phyloP scores from a whole-genome alignment of 2,113 vertebrate species.

The Acrocephalus kingi region DNA sequence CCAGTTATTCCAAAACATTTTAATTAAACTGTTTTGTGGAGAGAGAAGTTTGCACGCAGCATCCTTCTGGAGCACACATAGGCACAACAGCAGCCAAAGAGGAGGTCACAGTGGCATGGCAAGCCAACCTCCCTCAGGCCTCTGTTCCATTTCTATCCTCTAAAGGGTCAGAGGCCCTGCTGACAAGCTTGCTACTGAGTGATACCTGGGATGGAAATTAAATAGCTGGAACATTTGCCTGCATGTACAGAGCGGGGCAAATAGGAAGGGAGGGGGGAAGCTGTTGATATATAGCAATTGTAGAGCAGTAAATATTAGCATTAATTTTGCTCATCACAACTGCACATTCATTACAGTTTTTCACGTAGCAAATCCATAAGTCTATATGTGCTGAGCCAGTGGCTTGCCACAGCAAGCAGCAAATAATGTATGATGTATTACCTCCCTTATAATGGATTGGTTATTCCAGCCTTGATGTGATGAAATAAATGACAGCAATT shows the following conservation, averaged over 20 bases:
- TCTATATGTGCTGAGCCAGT: background rate
- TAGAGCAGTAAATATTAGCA: slow-evolving; percentile 22
- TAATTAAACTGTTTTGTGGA: background rate
- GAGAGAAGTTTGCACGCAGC: background rate
- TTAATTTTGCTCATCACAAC: background rate
- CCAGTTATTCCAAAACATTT: background rate
- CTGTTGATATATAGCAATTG: background rate
- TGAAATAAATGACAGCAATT: slow-evolving; percentile 60
- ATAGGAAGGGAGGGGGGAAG: background rate
- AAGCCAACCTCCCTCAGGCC: background rate
- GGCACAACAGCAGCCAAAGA: background rate
- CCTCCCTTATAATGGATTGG: slow-evolving; percentile 20
- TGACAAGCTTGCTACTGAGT: background rate
- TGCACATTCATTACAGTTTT: slow-evolving; percentile 2
- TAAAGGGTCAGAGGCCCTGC: background rate
- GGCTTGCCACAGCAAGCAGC: slow-evolving; percentile 19
- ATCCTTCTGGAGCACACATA: background rate
- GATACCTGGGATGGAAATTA: background rate
- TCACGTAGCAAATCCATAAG: background rate
- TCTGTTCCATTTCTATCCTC: background rate
- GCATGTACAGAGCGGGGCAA: background rate
- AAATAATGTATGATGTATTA: slow-evolving; percentile 35
- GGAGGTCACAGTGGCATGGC: background rate
- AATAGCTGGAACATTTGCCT: background rate
- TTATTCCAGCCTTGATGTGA: slow-evolving; percentile 36